These are phyloP conservation scores for Nymphalis c-album DNA, from an alignment of 2,888 invertebrate species.

Conservation along the genomic window DNA sequence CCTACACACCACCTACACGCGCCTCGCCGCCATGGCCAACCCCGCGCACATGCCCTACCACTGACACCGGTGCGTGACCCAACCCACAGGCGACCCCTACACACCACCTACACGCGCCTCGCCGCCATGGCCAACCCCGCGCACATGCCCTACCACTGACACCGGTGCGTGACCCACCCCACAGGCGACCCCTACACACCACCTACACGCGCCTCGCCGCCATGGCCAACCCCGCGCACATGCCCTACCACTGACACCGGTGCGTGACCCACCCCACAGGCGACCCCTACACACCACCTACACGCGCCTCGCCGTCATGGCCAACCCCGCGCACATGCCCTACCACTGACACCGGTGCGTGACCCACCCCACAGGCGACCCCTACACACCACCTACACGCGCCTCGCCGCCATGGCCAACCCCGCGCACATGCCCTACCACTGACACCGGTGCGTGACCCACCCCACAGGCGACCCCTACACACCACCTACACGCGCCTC, in stretches of 20 bases:
- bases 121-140: constrained; percentile 90
- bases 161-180: too few relatives aligned
- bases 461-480: too few relatives aligned
- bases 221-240: constrained; percentile 89
- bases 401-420: constrained; percentile 90
- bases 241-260: constrained; percentile 73
- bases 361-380: too few relatives aligned
- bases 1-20: constrained; percentile 91
- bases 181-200: too few relatives aligned
- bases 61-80: constrained; percentile 46
- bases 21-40: constrained; percentile 90
- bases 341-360: constrained; percentile 53
- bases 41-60: constrained; percentile 85
- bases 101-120: constrained; percentile 90
- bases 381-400: constrained; percentile 91
- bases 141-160: constrained; percentile 82
- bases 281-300: constrained; percentile 92
- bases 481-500: constrained; percentile 90
- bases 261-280: too few relatives aligned
- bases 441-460: constrained; percentile 46
- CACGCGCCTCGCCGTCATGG: constrained; percentile 90
- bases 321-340: constrained; percentile 88
- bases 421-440: constrained; percentile 85
- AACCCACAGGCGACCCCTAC: too few relatives aligned
- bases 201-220: constrained; percentile 91